Evolutionary conservation across 2,888 invertebrate genomes (phyloP).

Genomic region (Rhingia rostrata): DNA sequence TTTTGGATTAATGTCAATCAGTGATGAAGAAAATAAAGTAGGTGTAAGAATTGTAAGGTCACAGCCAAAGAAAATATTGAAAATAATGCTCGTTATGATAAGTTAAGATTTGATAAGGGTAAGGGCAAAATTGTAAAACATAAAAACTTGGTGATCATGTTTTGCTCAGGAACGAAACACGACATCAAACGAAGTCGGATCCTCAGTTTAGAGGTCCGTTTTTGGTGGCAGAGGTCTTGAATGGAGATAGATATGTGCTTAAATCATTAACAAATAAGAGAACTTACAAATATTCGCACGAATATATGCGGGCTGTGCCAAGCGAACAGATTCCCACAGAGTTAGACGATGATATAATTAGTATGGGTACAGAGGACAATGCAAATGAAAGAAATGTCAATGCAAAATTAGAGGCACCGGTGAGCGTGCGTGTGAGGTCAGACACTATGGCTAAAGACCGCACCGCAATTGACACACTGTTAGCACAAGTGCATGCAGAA

Average conservation of each 20-base stretch:
- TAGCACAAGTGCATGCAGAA: constrained; percentile 26
- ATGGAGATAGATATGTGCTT: constrained; percentile 29
- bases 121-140: constrained; percentile 30
- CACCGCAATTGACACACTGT: constrained; percentile 14
- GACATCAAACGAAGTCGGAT: constrained; percentile 49
- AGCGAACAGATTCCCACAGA: constrained; percentile 3
- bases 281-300: constrained; percentile 39
- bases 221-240: constrained; percentile 18
- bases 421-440: constrained; percentile 15
- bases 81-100: constrained; percentile 38
- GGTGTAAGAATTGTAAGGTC: constrained; percentile 18
- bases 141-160: constrained; percentile 39
- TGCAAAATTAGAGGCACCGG: constrained; percentile 1
- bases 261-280: constrained; percentile 23
- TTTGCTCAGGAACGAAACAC: constrained; percentile 42
- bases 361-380: background rate
- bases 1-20: constrained; percentile 9
- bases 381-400: constrained; percentile 23
- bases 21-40: constrained; percentile 27
- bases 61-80: constrained; percentile 40
- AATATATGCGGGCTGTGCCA: constrained; percentile 19
- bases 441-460: constrained; percentile 30
- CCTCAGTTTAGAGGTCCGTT: constrained; percentile 32
- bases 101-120: constrained; percentile 15
- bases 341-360: background rate